A percentile compares a stretch with the other conserved stretches of the same genome.
These are phyloP conservation scores for Clarias macrocephalus DNA, from an alignment of 2,113 vertebrate genomes.

Conservation along the genomic window DNA sequence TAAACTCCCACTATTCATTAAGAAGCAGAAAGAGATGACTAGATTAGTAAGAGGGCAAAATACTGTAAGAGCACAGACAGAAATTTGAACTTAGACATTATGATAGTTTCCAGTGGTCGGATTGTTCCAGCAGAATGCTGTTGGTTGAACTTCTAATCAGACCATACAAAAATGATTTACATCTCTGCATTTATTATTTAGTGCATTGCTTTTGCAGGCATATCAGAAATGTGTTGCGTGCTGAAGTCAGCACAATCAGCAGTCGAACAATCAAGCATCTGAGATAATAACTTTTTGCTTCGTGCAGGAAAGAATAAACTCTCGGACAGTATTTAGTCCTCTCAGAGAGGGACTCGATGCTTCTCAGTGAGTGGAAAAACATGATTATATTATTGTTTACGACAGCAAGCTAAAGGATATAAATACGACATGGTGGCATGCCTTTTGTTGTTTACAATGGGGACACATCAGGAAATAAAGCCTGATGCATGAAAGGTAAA, in stretches of 20 bases:
- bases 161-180: background rate
- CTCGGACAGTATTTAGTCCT: background rate
- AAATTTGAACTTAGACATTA: background rate
- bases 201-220: background rate
- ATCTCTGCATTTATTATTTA: background rate
- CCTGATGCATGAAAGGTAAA: background rate
- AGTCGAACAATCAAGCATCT: background rate
- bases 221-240: background rate
- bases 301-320: background rate
- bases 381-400: background rate
- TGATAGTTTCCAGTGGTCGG: background rate
- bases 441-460: slow-evolving; percentile 4
- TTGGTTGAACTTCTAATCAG: background rate
- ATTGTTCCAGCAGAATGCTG: background rate
- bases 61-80: background rate
- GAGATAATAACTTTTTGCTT: background rate
- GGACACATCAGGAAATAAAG: slow-evolving; percentile 1
- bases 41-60: background rate
- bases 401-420: background rate
- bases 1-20: background rate
- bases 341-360: background rate
- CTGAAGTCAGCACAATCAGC: background rate
- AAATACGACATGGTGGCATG: background rate
- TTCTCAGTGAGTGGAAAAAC: background rate
- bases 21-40: background rate